A percentile compares a stretch with the other conserved stretches of the same genome.
These are phyloP conservation scores for Orestias chungarensis DNA, from an alignment of 2,797 vertebrate genomes.

Conservation along the genomic window DNA sequence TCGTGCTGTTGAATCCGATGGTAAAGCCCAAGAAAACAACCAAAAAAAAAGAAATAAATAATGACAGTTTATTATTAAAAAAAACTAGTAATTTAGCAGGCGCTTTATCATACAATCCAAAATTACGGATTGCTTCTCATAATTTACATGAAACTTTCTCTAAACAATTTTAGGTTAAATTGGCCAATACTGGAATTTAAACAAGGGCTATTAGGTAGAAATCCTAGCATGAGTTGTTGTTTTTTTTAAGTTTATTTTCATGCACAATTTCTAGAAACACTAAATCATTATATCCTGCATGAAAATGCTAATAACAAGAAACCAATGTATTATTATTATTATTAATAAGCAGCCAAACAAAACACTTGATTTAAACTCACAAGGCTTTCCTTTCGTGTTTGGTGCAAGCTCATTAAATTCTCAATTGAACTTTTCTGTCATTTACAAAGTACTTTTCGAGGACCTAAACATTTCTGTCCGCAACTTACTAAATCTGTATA, in stretches of 20 bases:
- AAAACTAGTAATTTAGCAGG: neutral
- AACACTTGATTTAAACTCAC: too few species aligned
- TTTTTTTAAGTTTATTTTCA: neutral
- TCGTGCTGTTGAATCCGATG: constrained; percentile 18
- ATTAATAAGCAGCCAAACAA: too few species aligned
- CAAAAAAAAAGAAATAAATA: neutral
- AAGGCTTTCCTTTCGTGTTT: too few species aligned
- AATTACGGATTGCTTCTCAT: neutral
- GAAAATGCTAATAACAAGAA: too few species aligned
- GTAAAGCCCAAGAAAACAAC: constrained; percentile 53
- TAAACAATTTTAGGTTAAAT: too few species aligned
- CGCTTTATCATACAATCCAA: neutral
- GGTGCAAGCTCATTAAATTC: too few species aligned
- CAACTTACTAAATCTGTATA: too few species aligned
- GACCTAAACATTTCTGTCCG: too few species aligned
- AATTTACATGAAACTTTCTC: neutral
- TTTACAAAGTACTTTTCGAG: too few species aligned
- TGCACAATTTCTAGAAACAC: neutral
- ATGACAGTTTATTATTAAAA: neutral
- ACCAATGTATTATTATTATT: too few species aligned
- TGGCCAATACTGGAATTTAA: neutral
- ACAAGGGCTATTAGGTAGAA: neutral
- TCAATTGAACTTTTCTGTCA: too few species aligned
- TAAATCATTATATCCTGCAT: too few species aligned
- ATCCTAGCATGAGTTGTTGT: neutral